A percentile compares a stretch with the other conserved stretches of the same genome.
phyloP scores from a whole-genome alignment of 2,113 vertebrate genomes.

The Elephas maximus region DNA sequence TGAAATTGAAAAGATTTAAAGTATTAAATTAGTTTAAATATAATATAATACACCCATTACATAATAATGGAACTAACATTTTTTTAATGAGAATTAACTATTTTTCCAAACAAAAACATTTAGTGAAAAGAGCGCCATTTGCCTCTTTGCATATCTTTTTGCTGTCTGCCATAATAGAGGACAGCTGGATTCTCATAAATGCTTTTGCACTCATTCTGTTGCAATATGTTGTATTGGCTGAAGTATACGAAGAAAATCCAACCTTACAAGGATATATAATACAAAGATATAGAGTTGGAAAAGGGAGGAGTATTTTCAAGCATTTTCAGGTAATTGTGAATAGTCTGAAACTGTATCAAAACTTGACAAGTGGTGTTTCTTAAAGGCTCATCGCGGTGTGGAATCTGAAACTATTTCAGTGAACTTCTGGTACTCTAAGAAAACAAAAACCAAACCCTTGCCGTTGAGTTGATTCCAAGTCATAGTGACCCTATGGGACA shows the following conservation, averaged over 20 bases:
- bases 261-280: neutral
- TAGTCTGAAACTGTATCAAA: neutral
- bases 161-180: neutral
- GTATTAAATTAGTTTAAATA: conserved; percentile 16
- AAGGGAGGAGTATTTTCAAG: neutral
- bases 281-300: neutral
- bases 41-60: neutral
- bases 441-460: neutral
- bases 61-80: neutral
- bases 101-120: conserved; percentile 15
- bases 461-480: neutral
- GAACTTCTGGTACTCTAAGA: neutral
- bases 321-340: neutral
- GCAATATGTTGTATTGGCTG: neutral
- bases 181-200: neutral
- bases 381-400: neutral
- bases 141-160: neutral
- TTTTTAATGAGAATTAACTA: conserved; percentile 11
- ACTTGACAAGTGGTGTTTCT: neutral
- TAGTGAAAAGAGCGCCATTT: neutral
- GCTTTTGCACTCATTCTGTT: neutral
- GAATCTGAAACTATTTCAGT: neutral
- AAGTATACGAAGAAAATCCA: neutral
- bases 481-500: neutral
- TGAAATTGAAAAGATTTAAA: conserved; percentile 1